phyloP scores from a whole-genome alignment of 1,140 invertebrate species.

The Hycleus phaleratus region DNA sequence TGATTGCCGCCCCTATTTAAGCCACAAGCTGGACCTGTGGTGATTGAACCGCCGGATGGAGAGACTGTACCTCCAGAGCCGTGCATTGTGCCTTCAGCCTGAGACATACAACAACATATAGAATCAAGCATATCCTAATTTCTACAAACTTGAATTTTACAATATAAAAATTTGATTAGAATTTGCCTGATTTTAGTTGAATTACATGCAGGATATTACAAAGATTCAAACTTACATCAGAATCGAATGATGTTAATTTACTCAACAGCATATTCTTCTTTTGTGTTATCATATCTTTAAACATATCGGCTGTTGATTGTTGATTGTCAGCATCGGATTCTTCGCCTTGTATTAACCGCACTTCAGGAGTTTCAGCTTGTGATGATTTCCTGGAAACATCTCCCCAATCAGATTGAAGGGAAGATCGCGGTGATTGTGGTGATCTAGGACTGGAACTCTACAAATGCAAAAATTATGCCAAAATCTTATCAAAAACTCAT shows the following conservation, averaged over 20 bases:
- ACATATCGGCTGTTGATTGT: constrained; percentile 76
- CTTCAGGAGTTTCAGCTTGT: constrained; percentile 45
- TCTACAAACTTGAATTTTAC: constrained; percentile 10
- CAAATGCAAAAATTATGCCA: constrained; percentile 29
- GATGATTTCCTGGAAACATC: constrained; percentile 46
- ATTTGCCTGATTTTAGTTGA: constrained; percentile 18
- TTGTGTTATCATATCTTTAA: constrained; percentile 80
- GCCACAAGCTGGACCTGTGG: constrained; percentile 64
- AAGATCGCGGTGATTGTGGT: constrained; percentile 51
- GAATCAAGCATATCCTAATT: constrained; percentile 29
- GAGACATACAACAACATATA: constrained; percentile 28
- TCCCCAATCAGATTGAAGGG: constrained; percentile 45
- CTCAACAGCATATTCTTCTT: constrained; percentile 79
- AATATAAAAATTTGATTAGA: constrained; percentile 3
- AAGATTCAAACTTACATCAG: constrained; percentile 61
- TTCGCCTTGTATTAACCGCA: constrained; percentile 39
- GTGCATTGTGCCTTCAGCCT: constrained; percentile 53
- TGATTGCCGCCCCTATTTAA: constrained; percentile 48
- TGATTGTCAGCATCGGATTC: constrained; percentile 45
- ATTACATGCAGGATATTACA: constrained; percentile 3
- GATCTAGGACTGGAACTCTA: constrained; percentile 48
- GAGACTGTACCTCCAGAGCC: constrained; percentile 49
- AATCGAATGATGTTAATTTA: constrained; percentile 81
- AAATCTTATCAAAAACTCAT: constrained; percentile 24
- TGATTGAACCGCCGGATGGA: constrained; percentile 66